A percentile compares a stretch with the other conserved stretches of the same genome.
Conservation (phyloP, 2,113 vertebrate species). For the Colinus virginianus region DNA sequence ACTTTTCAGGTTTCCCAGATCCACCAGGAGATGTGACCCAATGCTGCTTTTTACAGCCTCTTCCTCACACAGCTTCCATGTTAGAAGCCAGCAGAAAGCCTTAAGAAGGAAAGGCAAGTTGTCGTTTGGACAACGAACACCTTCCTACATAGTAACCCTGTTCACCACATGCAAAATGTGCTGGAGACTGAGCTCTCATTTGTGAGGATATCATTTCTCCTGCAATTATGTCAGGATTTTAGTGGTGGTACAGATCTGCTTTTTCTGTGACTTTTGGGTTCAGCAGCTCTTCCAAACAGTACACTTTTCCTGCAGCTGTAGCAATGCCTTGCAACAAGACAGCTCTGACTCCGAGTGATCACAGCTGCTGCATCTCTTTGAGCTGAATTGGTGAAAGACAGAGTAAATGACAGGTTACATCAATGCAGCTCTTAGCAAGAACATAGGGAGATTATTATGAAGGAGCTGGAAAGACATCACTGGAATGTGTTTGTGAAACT, state of each 20-base stretch:
- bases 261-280: background rate
- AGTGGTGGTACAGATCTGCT: background rate
- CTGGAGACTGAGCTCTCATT: background rate
- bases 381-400: constrained; percentile 66
- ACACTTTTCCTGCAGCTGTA: constrained; percentile 48
- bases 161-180: rapidly evolving
- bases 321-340: background rate
- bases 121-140: background rate
- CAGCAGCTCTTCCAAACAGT: background rate
- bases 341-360: constrained; percentile 46
- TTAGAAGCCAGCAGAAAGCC: background rate
- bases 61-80: background rate
- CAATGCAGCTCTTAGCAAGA: constrained; percentile 54
- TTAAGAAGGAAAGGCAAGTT: rapidly evolving
- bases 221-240: rapidly evolving
- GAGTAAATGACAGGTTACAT: constrained; percentile 68
- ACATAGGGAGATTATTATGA: constrained; percentile 48
- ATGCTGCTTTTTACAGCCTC: background rate
- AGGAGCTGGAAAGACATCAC: constrained; percentile 53
- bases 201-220: background rate
- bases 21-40: background rate
- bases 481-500: constrained; percentile 51
- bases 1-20: background rate
- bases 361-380: constrained; percentile 55
- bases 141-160: rapidly evolving